A percentile compares a stretch with the other conserved stretches of the same genome.
phyloP scores from a whole-genome alignment of 2,113 vertebrate species.

The Sinocyclocheilus anophthalmus region DNA sequence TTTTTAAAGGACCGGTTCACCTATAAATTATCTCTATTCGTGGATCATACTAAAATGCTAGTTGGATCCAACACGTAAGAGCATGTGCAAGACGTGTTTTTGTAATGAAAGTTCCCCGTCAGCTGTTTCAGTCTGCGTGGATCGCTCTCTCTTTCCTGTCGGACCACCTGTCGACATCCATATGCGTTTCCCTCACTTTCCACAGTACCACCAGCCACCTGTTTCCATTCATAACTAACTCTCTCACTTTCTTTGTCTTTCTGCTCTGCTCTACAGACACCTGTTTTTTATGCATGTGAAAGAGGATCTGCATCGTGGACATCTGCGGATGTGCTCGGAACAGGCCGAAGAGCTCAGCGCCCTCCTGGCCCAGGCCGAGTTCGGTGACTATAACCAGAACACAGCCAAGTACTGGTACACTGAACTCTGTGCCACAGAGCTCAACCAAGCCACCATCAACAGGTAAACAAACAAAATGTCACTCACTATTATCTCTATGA shows the following conservation, averaged over 20 bases:
- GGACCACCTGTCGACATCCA: background rate
- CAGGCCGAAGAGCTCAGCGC: constrained; percentile 91
- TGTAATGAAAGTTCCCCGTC: background rate
- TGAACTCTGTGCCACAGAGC: constrained; percentile 87
- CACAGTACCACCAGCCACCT: constrained; percentile 14
- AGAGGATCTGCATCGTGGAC: constrained; percentile 91
- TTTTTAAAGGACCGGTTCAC: background rate
- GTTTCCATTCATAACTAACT: background rate
- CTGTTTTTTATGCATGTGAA: constrained; percentile 95
- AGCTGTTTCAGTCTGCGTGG: constrained; percentile 38
- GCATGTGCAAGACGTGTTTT: background rate
- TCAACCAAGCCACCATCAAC: constrained; percentile 71
- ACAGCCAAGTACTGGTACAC: constrained; percentile 93
- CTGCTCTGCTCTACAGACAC: constrained; percentile 77
- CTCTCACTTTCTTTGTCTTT: constrained; percentile 11
- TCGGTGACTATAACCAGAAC: constrained; percentile 97
- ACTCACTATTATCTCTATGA: background rate
- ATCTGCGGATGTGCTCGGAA: constrained; percentile 88
- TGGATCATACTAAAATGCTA: background rate
- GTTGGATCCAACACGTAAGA: background rate
- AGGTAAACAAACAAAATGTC: constrained; percentile 60
- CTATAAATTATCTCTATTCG: background rate
- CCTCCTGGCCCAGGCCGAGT: constrained; percentile 91
- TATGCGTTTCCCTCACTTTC: background rate
- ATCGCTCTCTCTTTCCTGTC: background rate